phyloP scores from a whole-genome alignment of 2,797 vertebrate species.

The Acestrorhynchus altus region DNA sequence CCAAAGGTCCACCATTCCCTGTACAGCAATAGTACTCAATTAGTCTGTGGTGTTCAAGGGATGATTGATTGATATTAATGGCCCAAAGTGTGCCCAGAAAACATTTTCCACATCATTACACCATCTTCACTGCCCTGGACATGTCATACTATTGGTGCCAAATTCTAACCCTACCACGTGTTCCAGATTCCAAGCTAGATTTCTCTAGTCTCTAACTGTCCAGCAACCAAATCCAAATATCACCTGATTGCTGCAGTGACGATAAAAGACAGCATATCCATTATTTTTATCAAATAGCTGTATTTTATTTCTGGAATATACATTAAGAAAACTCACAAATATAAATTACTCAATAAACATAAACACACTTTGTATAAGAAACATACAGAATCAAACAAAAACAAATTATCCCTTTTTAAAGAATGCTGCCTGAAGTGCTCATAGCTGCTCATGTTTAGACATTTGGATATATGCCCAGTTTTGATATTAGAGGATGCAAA shows the following conservation, averaged over 20 bases:
- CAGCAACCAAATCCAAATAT: not conserved
- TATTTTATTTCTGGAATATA: constrained; percentile 49
- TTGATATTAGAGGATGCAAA: constrained; percentile 47
- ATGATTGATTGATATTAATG: too few relatives aligned
- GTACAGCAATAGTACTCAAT: too few relatives aligned
- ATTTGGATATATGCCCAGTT: constrained; percentile 54
- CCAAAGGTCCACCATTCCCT: too few relatives aligned
- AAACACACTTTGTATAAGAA: constrained; percentile 57
- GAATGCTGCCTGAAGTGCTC: constrained; percentile 61
- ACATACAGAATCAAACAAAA: constrained; percentile 58
- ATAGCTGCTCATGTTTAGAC: constrained; percentile 72
- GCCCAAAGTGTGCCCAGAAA: too few relatives aligned
- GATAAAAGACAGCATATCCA: constrained; percentile 34
- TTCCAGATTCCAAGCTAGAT: too few relatives aligned
- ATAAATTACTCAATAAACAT: constrained; percentile 38
- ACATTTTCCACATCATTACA: too few relatives aligned
- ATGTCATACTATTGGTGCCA: too few relatives aligned
- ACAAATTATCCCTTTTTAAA: constrained; percentile 26
- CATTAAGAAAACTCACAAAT: constrained; percentile 62
- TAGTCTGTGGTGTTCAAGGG: too few relatives aligned
- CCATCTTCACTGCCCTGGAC: too few relatives aligned
- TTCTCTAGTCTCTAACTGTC: too few relatives aligned
- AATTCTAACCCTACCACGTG: too few relatives aligned
- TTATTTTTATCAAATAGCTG: constrained; percentile 66
- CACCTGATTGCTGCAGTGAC: not conserved